A percentile compares a stretch with the other conserved stretches of the same genome.
phyloP scores from a whole-genome alignment of 2,888 invertebrate genomes.

The Brassicogethes aeneus region DNA sequence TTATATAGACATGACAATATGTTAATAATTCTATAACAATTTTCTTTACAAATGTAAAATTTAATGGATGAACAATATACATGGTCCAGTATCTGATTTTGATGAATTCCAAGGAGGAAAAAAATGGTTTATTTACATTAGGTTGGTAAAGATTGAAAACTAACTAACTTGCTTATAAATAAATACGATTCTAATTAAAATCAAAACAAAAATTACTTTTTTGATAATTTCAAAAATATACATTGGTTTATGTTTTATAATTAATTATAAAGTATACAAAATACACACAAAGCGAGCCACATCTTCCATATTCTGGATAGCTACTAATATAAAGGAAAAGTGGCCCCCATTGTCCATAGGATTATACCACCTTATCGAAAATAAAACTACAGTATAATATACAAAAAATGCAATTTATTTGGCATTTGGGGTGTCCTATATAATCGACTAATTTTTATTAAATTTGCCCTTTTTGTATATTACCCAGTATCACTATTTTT shows the following conservation, averaged over 20 bases:
- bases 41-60: slow-evolving; percentile 1
- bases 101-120: not conserved
- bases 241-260: not conserved
- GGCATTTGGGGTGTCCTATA: not conserved
- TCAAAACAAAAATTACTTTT: slow-evolving; percentile 1
- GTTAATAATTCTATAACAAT: not conserved
- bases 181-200: too few relatives aligned
- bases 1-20: not conserved
- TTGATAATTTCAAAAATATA: not conserved
- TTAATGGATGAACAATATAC: slow-evolving; percentile 6
- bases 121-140: not conserved
- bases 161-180: not conserved
- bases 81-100: slow-evolving; percentile 15
- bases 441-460: not conserved
- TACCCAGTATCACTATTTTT: not conserved
- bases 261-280: slow-evolving; percentile 1
- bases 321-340: not conserved
- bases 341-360: not conserved
- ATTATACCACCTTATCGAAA: not conserved
- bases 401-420: not conserved
- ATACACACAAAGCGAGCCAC: not conserved
- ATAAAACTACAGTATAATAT: not conserved
- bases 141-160: not conserved
- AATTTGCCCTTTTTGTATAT: not conserved
- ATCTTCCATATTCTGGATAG: not conserved